Evolutionary conservation across 1,140 invertebrate species (phyloP).

Genomic region (Gryllus bimaculatus): DNA sequence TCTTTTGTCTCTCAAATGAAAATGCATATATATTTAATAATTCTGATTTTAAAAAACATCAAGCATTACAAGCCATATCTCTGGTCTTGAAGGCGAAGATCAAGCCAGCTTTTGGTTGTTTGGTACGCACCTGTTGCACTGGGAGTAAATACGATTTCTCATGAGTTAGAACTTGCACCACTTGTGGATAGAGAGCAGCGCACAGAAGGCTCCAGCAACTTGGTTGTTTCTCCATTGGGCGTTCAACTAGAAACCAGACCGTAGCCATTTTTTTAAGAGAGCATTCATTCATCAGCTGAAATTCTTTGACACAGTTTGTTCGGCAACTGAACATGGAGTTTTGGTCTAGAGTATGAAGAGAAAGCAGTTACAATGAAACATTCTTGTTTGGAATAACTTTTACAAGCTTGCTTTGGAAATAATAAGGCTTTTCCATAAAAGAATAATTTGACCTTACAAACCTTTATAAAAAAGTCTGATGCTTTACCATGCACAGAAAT

Average conservation of each 20-base stretch:
- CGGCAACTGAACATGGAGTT: too few species aligned
- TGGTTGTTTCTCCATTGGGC: constrained; percentile 60
- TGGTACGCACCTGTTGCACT: constrained; percentile 63
- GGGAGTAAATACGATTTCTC: constrained; percentile 60
- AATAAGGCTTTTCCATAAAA: too few species aligned
- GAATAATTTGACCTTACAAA: too few species aligned
- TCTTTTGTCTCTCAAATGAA: too few species aligned
- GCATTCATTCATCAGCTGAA: too few species aligned
- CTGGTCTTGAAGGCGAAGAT: constrained; percentile 68
- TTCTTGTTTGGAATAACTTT: too few species aligned
- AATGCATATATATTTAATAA: too few species aligned
- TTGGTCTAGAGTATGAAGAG: too few species aligned
- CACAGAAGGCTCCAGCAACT: constrained; percentile 58
- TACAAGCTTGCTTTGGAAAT: too few species aligned
- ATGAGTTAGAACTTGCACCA: constrained; percentile 69
- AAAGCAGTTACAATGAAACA: too few species aligned
- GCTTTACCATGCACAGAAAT: not conserved
- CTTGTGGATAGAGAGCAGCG: constrained; percentile 78
- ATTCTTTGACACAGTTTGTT: too few species aligned
- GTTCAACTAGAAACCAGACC: constrained; percentile 48
- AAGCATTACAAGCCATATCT: constrained; percentile 52
- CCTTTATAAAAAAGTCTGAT: not conserved
- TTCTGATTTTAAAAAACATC: not conserved
- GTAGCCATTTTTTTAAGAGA: too few species aligned
- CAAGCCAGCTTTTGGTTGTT: constrained; percentile 52